phyloP scores from a whole-genome alignment of 2,888 invertebrate species.

The Polymixis lichenea region DNA sequence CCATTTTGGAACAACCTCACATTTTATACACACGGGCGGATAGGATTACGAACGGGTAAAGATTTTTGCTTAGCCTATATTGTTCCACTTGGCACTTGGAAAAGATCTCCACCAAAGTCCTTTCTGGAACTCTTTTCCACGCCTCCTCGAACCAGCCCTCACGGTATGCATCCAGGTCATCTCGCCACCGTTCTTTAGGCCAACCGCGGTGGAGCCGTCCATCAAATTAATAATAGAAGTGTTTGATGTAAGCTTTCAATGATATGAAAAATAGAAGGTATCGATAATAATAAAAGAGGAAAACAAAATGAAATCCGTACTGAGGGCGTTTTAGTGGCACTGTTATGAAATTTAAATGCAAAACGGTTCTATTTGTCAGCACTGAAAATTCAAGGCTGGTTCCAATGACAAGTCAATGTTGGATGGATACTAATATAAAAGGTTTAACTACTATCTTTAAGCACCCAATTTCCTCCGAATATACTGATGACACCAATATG shows the following conservation, averaged over 20 bases:
- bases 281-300: neutral
- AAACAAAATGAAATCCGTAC: too few relatives aligned
- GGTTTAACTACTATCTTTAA: neutral
- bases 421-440: neutral
- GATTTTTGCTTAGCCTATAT: too few relatives aligned
- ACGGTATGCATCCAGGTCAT: too few relatives aligned
- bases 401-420: neutral
- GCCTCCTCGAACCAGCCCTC: too few relatives aligned
- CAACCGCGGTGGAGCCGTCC: too few relatives aligned
- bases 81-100: too few relatives aligned
- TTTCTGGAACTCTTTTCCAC: too few relatives aligned
- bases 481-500: neutral
- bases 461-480: neutral
- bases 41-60: constrained; percentile 15
- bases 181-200: too few relatives aligned
- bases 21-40: constrained; percentile 75
- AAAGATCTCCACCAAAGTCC: too few relatives aligned
- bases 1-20: constrained; percentile 81
- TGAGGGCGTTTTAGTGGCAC: neutral
- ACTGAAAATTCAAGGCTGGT: neutral
- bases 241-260: neutral
- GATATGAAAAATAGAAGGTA: neutral
- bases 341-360: neutral
- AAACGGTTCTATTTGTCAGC: too few relatives aligned
- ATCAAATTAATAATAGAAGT: neutral